These are phyloP conservation scores for Dynastes maya DNA, from an alignment of 2,888 invertebrate genomes.

Conservation along the genomic window DNA sequence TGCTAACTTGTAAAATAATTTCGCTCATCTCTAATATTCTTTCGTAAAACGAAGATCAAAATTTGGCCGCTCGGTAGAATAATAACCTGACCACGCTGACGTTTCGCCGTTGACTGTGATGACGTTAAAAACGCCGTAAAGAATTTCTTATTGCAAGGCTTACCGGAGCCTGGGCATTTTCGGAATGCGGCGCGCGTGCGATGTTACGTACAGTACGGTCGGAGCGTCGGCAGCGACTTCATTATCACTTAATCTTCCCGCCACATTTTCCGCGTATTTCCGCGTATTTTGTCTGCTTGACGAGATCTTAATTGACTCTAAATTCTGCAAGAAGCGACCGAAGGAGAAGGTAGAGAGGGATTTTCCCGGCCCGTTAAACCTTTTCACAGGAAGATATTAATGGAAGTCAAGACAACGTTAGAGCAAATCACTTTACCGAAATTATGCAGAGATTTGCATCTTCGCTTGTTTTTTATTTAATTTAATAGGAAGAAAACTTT, in stretches of 20 bases:
- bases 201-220: neutral
- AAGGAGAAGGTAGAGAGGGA: neutral
- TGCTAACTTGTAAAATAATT: no score
- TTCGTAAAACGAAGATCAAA: no score
- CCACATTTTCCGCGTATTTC: conserved; percentile 37
- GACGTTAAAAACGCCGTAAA: conserved; percentile 45
- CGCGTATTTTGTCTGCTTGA: conserved; percentile 34
- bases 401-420: neutral
- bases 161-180: conserved; percentile 53
- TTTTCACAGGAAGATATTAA: conserved; percentile 12
- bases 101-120: neutral
- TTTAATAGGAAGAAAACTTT: no score
- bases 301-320: conserved; percentile 43
- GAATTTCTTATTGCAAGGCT: conserved; percentile 44
- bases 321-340: conserved; percentile 25
- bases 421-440: conserved; percentile 9
- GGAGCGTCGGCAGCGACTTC: conserved; percentile 52
- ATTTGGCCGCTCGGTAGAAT: no score
- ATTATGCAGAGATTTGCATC: neutral
- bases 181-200: conserved; percentile 50
- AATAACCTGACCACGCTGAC: neutral
- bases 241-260: conserved; percentile 53
- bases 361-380: neutral
- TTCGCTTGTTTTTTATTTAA: neutral
- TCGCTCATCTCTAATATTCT: no score